These are phyloP conservation scores for Drosophila trichaetosa DNA, from an alignment of 2,888 invertebrate genomes.

Conservation along the genomic window DNA sequence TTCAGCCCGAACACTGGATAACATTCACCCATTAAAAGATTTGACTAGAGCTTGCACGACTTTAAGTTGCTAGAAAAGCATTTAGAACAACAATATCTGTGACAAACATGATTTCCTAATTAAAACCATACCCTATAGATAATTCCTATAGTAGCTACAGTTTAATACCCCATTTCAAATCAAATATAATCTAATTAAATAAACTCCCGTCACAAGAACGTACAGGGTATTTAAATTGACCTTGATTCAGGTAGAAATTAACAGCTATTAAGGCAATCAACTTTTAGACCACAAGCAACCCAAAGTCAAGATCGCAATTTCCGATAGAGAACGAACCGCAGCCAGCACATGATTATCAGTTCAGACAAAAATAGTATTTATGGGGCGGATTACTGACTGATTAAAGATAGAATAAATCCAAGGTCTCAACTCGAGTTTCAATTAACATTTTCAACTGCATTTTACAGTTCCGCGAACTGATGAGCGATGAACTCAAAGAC, in stretches of 20 bases:
- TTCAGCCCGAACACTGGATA: conserved; percentile 3
- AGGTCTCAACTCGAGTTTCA: conserved; percentile 3
- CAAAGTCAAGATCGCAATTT: conserved; percentile 20
- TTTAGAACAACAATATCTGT: not conserved
- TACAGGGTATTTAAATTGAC: conserved; percentile 38
- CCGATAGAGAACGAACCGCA: not conserved
- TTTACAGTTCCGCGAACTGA: conserved; percentile 90
- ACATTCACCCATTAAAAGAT: not conserved
- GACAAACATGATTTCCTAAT: not conserved
- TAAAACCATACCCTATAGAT: not conserved
- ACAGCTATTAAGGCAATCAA: conserved; percentile 54
- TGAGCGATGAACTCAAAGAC: conserved; percentile 88
- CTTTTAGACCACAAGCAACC: conserved; percentile 14
- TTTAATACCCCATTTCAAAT: not conserved
- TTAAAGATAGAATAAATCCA: not conserved
- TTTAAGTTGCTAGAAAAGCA: not conserved
- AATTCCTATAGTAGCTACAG: not conserved
- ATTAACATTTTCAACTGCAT: not conserved
- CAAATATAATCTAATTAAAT: not conserved
- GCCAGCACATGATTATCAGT: conserved; percentile 7
- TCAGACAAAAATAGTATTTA: conserved; percentile 12
- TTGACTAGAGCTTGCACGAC: not conserved
- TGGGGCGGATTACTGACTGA: conserved; percentile 5
- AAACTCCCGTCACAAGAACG: not conserved
- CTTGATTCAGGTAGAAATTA: conserved; percentile 52